Percentiles rank a stretch among this genome's conserved stretches.
phyloP scores from a whole-genome alignment of 2,113 vertebrate species.

The Brachyhypopomus occidentalis region DNA sequence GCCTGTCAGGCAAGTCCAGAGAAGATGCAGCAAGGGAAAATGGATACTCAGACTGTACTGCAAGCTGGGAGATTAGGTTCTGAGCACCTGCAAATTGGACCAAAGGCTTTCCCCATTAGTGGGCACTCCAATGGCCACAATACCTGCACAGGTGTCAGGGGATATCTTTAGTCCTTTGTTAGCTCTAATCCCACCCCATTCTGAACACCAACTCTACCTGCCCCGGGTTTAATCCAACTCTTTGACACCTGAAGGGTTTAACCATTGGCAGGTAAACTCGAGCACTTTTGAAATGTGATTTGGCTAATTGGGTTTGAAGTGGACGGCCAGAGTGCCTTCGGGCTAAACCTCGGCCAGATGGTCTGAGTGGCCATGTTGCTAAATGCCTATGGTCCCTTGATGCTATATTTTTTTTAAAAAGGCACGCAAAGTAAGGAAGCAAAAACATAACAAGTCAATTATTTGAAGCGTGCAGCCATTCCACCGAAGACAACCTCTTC shows the following conservation, averaged over 20 bases:
- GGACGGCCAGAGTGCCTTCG: constrained; percentile 64
- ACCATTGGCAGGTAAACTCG: constrained; percentile 66
- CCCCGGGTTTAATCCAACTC: constrained; percentile 62
- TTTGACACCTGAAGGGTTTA: constrained; percentile 69
- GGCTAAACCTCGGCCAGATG: constrained; percentile 46
- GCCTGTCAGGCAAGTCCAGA: constrained; percentile 60
- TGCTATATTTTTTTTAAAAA: neutral
- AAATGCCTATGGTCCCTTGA: constrained; percentile 18
- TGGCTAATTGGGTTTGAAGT: constrained; percentile 80
- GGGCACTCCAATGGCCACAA: constrained; percentile 59
- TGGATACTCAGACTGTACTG: constrained; percentile 66
- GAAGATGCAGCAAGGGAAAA: constrained; percentile 58
- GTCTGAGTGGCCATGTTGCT: constrained; percentile 1
- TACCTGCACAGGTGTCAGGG: constrained; percentile 69
- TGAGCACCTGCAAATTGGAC: constrained; percentile 71
- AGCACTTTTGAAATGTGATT: constrained; percentile 77
- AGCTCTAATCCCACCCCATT: constrained; percentile 70
- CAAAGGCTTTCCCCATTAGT: constrained; percentile 63
- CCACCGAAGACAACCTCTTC: neutral
- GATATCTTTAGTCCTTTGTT: constrained; percentile 75
- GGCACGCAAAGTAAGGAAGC: neutral
- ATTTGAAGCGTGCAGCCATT: neutral
- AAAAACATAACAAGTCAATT: neutral
- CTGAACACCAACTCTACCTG: constrained; percentile 56
- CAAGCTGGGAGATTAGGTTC: constrained; percentile 72